Evolutionary conservation across 2,888 invertebrate species (phyloP).

Genomic region (Aplocera efformata): DNA sequence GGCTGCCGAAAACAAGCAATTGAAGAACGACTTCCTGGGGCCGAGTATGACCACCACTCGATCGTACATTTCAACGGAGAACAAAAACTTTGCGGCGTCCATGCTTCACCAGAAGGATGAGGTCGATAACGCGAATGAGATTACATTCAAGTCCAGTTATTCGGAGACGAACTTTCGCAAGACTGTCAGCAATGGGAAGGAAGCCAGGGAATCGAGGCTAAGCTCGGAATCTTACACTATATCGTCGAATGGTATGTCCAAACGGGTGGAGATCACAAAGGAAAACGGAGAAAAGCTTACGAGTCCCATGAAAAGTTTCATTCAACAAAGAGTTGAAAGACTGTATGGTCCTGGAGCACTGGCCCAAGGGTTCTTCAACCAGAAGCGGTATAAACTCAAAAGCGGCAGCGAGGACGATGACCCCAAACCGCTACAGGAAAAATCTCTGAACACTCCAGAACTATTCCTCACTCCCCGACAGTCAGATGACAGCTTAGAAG

Average conservation of each 20-base stretch:
- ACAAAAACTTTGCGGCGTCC: constrained; percentile 65
- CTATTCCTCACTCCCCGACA: constrained; percentile 51
- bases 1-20: constrained; percentile 73
- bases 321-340: constrained; percentile 93
- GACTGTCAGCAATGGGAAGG: constrained; percentile 62
- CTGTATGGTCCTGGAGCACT: constrained; percentile 93
- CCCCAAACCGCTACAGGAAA: constrained; percentile 61
- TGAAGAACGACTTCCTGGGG: constrained; percentile 75
- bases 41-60: constrained; percentile 70
- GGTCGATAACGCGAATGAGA: constrained; percentile 64
- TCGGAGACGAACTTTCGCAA: constrained; percentile 74
- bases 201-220: constrained; percentile 52
- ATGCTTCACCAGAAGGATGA: constrained; percentile 72
- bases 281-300: constrained; percentile 70
- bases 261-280: constrained; percentile 70
- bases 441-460: constrained; percentile 62
- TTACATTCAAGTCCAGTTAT: constrained; percentile 71
- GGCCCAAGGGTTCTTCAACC: constrained; percentile 91
- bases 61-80: constrained; percentile 63
- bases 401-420: constrained; percentile 65
- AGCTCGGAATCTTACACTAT: constrained; percentile 71
- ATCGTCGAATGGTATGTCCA: constrained; percentile 70
- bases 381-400: constrained; percentile 76
- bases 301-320: constrained; percentile 86
- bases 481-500: constrained; percentile 34